phyloP scores from a whole-genome alignment of 1,140 invertebrate genomes.

The Homarus americanus region DNA sequence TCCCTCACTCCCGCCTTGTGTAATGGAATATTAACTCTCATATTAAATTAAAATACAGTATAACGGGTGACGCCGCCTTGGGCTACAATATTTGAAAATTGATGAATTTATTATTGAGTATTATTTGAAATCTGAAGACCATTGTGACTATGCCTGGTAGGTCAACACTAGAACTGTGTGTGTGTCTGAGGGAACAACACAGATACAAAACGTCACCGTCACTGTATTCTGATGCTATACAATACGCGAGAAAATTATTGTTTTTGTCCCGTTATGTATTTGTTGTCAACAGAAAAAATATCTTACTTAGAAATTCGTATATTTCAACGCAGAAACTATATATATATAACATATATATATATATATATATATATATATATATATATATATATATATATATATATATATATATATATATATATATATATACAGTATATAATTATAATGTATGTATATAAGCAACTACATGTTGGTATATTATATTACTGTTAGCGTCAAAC shows the following conservation, averaged over 20 bases:
- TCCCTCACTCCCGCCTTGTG: not conserved
- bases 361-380: slow-evolving; percentile 47
- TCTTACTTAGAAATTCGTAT: too few species aligned
- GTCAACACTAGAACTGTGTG: too few species aligned
- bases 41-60: not conserved
- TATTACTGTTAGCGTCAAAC: too few species aligned
- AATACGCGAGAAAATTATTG: not conserved
- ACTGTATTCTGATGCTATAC: not conserved
- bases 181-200: too few species aligned
- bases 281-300: too few species aligned
- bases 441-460: not conserved
- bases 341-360: slow-evolving; percentile 27
- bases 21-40: not conserved
- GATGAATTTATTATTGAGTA: not conserved
- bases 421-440: slow-evolving; percentile 16
- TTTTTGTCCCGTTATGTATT: too few species aligned
- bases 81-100: not conserved
- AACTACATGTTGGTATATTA: not conserved
- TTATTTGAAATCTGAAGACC: not conserved
- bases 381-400: slow-evolving; percentile 35
- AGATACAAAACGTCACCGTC: too few species aligned
- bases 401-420: slow-evolving; percentile 31
- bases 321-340: too few species aligned
- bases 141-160: not conserved
- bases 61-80: not conserved